These are phyloP conservation scores for Cordilura impudica DNA, from an alignment of 2,888 invertebrate species.

Conservation along the genomic window DNA sequence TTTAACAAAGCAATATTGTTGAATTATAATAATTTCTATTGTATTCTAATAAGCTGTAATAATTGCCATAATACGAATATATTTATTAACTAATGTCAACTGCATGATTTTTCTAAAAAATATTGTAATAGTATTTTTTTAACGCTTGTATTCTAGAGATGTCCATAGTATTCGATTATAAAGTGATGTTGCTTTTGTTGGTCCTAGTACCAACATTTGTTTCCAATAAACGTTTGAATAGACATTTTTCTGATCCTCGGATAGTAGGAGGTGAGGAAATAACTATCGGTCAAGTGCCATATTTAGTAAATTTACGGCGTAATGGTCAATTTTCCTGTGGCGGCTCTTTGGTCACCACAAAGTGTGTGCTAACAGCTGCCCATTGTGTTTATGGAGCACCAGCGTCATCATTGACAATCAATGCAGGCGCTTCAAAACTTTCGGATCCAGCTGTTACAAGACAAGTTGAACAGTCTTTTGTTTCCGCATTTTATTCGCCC, in stretches of 20 bases:
- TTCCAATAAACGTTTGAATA: not conserved
- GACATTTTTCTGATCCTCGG: conserved; percentile 21
- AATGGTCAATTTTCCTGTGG: conserved; percentile 71
- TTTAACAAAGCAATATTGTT: conserved; percentile 42
- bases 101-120: not conserved
- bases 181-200: not conserved
- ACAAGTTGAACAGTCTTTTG: conserved; percentile 59
- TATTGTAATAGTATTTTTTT: conserved; percentile 15
- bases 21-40: conserved; percentile 1
- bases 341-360: conserved; percentile 69
- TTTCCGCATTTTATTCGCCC: conserved; percentile 58
- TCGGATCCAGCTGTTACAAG: conserved; percentile 63
- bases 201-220: not conserved
- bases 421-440: conserved; percentile 69
- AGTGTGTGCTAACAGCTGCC: conserved; percentile 73
- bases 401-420: conserved; percentile 65
- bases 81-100: not conserved
- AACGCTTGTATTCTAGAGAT: conserved; percentile 13
- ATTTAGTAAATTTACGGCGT: conserved; percentile 70
- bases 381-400: conserved; percentile 70
- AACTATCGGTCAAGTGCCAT: conserved; percentile 69
- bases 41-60: not conserved
- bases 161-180: not conserved
- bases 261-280: conserved; percentile 67
- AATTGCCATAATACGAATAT: not conserved